Base-by-base conservation (phyloP, 2,797 vertebrate species). In the Anguilla megastoma region DNA sequence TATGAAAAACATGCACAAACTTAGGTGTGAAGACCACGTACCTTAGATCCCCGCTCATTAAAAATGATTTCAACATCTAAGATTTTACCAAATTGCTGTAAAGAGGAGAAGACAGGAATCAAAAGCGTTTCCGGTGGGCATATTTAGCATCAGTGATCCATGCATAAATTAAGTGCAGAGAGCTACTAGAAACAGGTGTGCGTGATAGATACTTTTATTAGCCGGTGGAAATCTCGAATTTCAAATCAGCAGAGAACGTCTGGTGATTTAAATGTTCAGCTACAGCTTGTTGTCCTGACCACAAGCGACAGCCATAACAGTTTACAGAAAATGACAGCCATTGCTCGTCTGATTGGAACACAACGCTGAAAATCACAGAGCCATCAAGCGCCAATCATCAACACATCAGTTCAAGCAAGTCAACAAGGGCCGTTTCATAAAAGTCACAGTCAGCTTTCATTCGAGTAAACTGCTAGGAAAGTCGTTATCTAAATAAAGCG, bases 1-100 rank as follows among this genome's bases (percentile, higher is more conserved):
- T 9, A 24, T 86, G 69, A 5, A 85, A 71, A 85, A 79, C 91
- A 93, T 92, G 89, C 89, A 92, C 21, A 87, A 87, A 87, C 87
- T 10, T 41, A 36, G 52, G 21, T 21, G 24, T 24, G 12, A 80
- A 24, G 36, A 82, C 91, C 87, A 93, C 95, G 93, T 97, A 98
- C 98, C 98, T 99, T 99, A 80, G 98, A 98, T 89, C 98, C 98
- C 80, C 98, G 95, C 94, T 99, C 98, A 94, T 99, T 99, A 97
- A 99, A 99, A 97, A 99, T 99, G 94, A 99, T 98, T 97, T 99
- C 98, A 97, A 99, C 98, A 95, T 98, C 98, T 97, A 99, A 97
- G 96, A 99, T 98, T 98, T 99, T 98, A 96, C 98, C 98, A 97
- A 98, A 99, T 98, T 98, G 98, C 98, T 99, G 97, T 41, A 60